phyloP scores from a whole-genome alignment of 2,888 invertebrate species.

The Dolichopus griseipennis region DNA sequence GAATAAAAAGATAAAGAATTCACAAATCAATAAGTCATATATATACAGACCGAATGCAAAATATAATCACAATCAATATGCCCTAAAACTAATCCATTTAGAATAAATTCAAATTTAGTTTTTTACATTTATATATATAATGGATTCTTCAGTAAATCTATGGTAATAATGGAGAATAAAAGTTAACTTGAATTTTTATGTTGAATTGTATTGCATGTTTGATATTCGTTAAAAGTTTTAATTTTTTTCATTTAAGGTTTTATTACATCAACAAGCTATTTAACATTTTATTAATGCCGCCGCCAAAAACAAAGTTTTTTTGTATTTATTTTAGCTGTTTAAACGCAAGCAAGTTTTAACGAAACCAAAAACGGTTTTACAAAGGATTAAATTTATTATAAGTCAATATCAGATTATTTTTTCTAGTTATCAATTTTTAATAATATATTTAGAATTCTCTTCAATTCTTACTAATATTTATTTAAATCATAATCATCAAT shows the following conservation, averaged over 20 bases:
- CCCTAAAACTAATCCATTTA: background rate
- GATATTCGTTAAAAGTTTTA: background rate
- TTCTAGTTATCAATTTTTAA: no score
- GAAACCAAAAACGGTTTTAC: no score
- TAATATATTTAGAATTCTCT: no score
- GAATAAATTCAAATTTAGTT: background rate
- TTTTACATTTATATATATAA: background rate
- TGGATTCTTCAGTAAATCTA: no score
- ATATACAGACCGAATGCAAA: background rate
- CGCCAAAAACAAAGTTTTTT: background rate
- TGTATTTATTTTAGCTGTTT: no score
- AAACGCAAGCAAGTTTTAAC: no score
- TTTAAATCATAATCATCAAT: no score
- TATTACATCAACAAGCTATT: slow-evolving; percentile 4
- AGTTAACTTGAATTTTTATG: no score
- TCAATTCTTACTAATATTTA: no score
- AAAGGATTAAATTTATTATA: no score
- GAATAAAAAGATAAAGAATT: background rate
- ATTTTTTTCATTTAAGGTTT: background rate
- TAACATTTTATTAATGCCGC: background rate
- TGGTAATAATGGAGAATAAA: no score
- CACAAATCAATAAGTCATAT: background rate
- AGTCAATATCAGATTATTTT: no score
- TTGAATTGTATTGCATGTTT: background rate
- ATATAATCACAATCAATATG: background rate